Conservation (phyloP, 2,888 invertebrate genomes). For the Bellardia pandia region DNA sequence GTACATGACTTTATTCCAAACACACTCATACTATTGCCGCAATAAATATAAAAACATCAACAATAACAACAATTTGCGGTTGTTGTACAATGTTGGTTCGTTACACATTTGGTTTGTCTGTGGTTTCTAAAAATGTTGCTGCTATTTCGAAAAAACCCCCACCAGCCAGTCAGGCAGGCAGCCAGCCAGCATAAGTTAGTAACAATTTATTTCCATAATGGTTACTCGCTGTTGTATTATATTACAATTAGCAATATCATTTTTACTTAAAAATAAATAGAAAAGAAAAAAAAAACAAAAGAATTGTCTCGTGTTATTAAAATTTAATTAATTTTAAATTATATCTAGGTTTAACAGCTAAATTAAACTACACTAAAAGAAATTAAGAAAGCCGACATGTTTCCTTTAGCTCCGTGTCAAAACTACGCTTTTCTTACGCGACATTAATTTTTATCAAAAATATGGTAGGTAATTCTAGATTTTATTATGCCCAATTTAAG, state of each 20-base stretch:
- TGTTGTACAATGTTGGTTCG: not conserved
- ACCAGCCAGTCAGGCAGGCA: not conserved
- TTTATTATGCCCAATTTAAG: too few species aligned
- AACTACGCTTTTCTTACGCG: too few species aligned
- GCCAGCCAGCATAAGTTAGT: constrained; percentile 32
- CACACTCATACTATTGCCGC: constrained; percentile 20
- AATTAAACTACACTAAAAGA: too few species aligned
- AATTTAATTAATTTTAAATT: not conserved
- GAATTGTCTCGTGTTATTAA: constrained; percentile 1
- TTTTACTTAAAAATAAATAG: not conserved
- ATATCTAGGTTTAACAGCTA: too few species aligned
- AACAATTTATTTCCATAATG: constrained; percentile 29
- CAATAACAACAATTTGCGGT: constrained; percentile 33
- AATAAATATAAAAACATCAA: not conserved
- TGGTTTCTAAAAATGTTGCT: constrained; percentile 44
- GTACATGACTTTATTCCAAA: constrained; percentile 34
- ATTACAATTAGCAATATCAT: constrained; percentile 5
- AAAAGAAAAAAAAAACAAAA: not conserved
- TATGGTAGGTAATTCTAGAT: too few species aligned
- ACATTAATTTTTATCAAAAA: too few species aligned
- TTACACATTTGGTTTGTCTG: constrained; percentile 31
- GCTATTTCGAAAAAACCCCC: not conserved
- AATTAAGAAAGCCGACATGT: too few species aligned
- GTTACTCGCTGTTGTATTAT: not conserved
- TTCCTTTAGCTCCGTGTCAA: too few species aligned